Base-by-base conservation (phyloP, 2,888 invertebrate genomes). In the Lycaena phlaeas region DNA sequence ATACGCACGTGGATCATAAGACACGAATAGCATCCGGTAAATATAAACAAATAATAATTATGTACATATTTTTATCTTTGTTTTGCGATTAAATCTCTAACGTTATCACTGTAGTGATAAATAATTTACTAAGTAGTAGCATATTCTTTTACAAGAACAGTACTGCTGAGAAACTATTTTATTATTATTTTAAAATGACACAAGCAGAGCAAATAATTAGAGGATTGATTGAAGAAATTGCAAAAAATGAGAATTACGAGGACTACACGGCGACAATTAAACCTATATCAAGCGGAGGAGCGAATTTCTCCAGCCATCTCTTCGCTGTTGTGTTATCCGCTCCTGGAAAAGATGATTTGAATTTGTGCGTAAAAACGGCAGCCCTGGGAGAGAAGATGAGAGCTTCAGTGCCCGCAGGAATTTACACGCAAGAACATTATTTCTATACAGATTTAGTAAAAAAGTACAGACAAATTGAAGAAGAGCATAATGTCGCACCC, bases 291-390 rank as follows among this genome's bases (percentile, higher is more conserved):
- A 62, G 53, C 2, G 64, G 51, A 1, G 72, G 72, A 1, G 68
- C 63, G 0, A 70, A 69, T 44, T 70, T 61, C 46, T 61, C 64
- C 1, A 64, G 68, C 2, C 48, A 45, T 6, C 43, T 70, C 0
- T 61, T 51, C 38, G 43, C 50, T n/a, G 57, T 53, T 3, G 58
- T 48, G 7, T 41, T 71, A 27, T 49, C 51, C 2, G 53, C 51
- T 7, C 42, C 47, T 2, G 45, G 48, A 10, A 54, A 54, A 37
- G 50, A 53, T 4, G 53, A 51, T 4, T 11, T 52, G 2, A 45
- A 48, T n/a, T 14, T 54, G 4, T 54, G 52, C 29, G 48, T 45
- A 9, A 54, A 54, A 36, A 44, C 53, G 1, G 53, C 56, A 1
- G 43, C 37, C 0, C 7, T 53, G 0, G 45, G 51, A 0, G 59